Base-by-base conservation (phyloP, 2,888 invertebrate genomes). In the Miltochrista miniata region DNA sequence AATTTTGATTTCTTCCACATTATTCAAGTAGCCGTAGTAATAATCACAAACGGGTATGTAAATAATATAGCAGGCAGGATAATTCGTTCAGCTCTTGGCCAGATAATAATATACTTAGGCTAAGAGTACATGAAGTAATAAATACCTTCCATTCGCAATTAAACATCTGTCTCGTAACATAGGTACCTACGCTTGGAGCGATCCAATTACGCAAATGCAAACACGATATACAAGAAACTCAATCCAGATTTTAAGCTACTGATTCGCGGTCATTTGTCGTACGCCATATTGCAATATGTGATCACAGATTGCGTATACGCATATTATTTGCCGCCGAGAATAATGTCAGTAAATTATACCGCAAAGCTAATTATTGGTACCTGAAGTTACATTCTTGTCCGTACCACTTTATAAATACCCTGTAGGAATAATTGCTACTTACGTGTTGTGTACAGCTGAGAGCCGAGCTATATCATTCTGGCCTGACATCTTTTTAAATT, bases 341-440 rank as follows among this genome's bases (percentile, higher is more conserved):
- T 88, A 89, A 89, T 90, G 77, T 73, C 75, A 60, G 83, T 74
- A 86, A 90, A 90, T 90, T 90, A 88, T 74, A 89, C 81, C 61
- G 74, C 72, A 66, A 61, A 61, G 64, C 64, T 82, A 85, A 84
- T 87, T 78, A 81, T 74, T 74, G 71, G 70, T 74, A 78, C 73
- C 69, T 65, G 72, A 61, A 73, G 71, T 70, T 59, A 70, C 68
- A 70, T 63, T 61, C 65, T 61, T 56, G 57, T 44, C 46, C 58
- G 54, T 59, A 67, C 61, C 56, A 57, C 50, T 62, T 68, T 71
- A 67, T 74, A 73, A 68, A 64, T 58, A 64, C 61, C 53, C 11
- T 50, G 63, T 67, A 68, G 59, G 58, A 37, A 60, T 64, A 72
- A 70, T 72, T 69, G 68, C 50, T 52, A 43, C 44, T 47, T 54